Conservation (phyloP, 2,113 vertebrate genomes). For the Caranx ignobilis region DNA sequence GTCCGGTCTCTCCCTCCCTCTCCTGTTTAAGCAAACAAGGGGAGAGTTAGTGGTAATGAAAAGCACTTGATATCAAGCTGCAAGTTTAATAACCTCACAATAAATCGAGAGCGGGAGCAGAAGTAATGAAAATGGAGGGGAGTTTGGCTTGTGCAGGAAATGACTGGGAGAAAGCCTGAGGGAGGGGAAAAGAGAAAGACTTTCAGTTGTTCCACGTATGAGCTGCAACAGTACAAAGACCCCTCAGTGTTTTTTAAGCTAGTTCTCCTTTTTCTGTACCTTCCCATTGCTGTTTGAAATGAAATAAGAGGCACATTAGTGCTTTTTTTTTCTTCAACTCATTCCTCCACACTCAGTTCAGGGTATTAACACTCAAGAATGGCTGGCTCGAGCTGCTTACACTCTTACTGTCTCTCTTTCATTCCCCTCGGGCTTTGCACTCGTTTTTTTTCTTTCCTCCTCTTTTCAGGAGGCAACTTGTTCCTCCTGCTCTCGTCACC, state of each 20-base stretch:
- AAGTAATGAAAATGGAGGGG: constrained; percentile 81
- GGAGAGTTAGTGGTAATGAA: constrained; percentile 76
- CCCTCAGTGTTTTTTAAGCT: constrained; percentile 75
- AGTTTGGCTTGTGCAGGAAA: constrained; percentile 82
- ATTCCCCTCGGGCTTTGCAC: constrained; percentile 65
- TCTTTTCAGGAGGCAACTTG: constrained; percentile 80
- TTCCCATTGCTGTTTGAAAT: constrained; percentile 61
- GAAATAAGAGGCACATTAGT: constrained; percentile 61
- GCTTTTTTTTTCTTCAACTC: constrained; percentile 48
- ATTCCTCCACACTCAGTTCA: constrained; percentile 56
- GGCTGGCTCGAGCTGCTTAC: constrained; percentile 56
- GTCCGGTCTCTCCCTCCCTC: constrained; percentile 32
- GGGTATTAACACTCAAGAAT: constrained; percentile 62
- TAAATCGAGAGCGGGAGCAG: constrained; percentile 75
- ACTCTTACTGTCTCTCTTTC: constrained; percentile 59
- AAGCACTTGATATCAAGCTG: constrained; percentile 79
- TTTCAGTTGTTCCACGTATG: constrained; percentile 76
- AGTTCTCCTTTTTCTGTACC: constrained; percentile 62
- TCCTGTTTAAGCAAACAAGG: constrained; percentile 74
- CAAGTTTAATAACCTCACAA: constrained; percentile 75
- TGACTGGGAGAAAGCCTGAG: constrained; percentile 77
- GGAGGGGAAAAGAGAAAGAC: constrained; percentile 68
- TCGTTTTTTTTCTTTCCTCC: constrained; percentile 37
- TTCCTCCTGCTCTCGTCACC: constrained; percentile 79
- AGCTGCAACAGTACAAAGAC: constrained; percentile 78